Evolutionary conservation across 92 coral and sea anemone genomes (phyloP), one percentile per base, ranked within the genome.

Genomic region (Zoanthus sansibaricus): DNA sequence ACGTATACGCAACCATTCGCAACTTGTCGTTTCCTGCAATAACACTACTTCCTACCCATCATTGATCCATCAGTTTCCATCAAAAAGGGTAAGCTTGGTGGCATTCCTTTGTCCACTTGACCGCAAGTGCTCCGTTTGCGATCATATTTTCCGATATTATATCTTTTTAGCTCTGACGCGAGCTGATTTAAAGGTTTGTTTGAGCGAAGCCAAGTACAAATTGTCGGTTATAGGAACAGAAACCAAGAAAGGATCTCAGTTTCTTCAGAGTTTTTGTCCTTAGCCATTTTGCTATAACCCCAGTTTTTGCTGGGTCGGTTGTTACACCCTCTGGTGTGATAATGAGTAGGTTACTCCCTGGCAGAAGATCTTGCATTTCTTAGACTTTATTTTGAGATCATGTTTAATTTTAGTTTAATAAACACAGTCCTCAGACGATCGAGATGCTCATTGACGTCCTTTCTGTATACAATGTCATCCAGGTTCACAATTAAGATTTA

Each of bases 401-500:
- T 74, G 78, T 30, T 74, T n/a, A n/a, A 62, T n/a, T 33, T 14
- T n/a, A 72, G 52, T 11, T 72, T 72, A 21, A 18, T 42, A 9
- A 72, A 72, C 0, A 37, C 76, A 72, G 9, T 42, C 9, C 16
- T 11, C 4, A 72, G 2, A 9, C 52, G 54, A 30, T 54, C 3
- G 7, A 74, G 47, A 25, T 72, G 77, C 44, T 74, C 61, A 0
- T 6, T 4, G 7, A 74, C 18, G 58, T 47, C 14, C 15, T 46
- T 52, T 5, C 80, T 47, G 17, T 49, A 91, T 25, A 83, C 73
- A 14, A 78, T 90, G 61, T 86, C 82, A 44, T 87, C 93, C 7
- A 87, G 93, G 72, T 87, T 87, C 17, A 87, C 88, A 0, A 91
- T 61, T 12, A 91, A 89, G n/a, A 74, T 66, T 61, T 87, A 75